These are phyloP conservation scores for Azorinus chamasolen DNA, from an alignment of 2,888 invertebrate species.

Conservation along the genomic window DNA sequence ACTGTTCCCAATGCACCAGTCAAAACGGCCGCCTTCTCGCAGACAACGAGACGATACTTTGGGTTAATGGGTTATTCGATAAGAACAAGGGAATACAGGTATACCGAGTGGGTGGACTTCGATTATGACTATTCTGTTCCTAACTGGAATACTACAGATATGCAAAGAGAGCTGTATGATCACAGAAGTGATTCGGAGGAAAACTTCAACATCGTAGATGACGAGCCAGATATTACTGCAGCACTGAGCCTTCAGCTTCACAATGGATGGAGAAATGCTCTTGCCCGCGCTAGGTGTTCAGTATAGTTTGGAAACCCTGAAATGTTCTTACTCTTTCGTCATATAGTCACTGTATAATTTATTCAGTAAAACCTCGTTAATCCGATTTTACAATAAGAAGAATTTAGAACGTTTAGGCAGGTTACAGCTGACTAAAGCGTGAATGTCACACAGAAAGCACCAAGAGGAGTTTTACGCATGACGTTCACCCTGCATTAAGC, in stretches of 20 bases:
- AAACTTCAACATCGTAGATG: conserved; percentile 89
- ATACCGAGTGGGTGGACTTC: conserved; percentile 65
- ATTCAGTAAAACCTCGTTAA: no score
- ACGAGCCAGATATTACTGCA: conserved; percentile 82
- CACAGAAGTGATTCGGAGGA: conserved; percentile 91
- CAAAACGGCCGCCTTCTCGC: conserved; percentile 65
- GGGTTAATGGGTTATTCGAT: conserved; percentile 72
- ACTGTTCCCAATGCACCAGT: conserved; percentile 24
- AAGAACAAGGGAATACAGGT: conserved; percentile 67
- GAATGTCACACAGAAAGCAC: no score
- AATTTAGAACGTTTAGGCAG: no score
- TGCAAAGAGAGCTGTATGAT: conserved; percentile 91
- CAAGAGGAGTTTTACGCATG: no score
- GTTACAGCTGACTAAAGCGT: no score
- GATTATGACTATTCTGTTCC: conserved; percentile 43
- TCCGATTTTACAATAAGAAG: no score
- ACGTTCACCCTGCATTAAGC: no score
- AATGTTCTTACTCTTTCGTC: no score
- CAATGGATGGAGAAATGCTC: conserved; percentile 41
- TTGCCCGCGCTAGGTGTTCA: no score
- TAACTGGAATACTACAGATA: conserved; percentile 84
- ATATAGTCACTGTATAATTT: no score
- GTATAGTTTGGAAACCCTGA: no score
- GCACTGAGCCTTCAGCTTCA: conserved; percentile 34
- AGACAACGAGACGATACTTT: conserved; percentile 63